Evolutionary conservation across 2,797 vertebrate species (phyloP).

Genomic region (Tapera naevia): DNA sequence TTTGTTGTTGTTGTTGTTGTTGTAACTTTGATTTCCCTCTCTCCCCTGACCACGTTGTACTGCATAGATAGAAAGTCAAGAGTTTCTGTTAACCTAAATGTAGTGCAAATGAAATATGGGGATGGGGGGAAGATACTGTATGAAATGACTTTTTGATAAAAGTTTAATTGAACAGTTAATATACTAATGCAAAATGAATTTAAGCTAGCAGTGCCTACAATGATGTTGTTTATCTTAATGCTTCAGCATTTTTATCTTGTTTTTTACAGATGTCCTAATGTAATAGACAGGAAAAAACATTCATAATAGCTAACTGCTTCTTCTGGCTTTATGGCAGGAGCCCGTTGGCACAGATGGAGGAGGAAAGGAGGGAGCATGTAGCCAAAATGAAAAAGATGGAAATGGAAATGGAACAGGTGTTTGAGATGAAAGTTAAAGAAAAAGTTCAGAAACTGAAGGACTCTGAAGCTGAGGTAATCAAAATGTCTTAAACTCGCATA

Average conservation of each 20-base stretch:
- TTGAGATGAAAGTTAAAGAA: constrained; percentile 99
- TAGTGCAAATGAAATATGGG: not conserved
- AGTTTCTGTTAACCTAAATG: not conserved
- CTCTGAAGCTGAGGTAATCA: constrained; percentile 96
- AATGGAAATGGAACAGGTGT: constrained; percentile 99
- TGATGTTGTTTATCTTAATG: not conserved
- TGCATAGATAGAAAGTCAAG: not conserved
- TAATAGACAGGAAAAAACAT: not conserved
- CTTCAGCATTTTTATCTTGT: constrained; percentile 1
- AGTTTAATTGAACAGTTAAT: not conserved
- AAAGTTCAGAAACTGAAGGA: constrained; percentile 98
- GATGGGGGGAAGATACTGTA: not conserved
- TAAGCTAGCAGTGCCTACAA: not conserved
- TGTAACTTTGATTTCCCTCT: not conserved
- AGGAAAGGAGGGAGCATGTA: constrained; percentile 95
- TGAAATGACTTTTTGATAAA: not conserved
- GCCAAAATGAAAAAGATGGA: constrained; percentile 99
- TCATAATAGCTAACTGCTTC: not conserved
- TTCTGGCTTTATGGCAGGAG: constrained; percentile 82
- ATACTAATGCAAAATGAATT: not conserved
- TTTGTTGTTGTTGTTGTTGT: not conserved
- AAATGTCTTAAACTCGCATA: not conserved
- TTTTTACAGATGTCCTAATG: constrained; percentile 11
- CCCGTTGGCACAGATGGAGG: constrained; percentile 98
- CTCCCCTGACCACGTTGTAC: not conserved